Base-by-base conservation (phyloP, 2,888 invertebrate genomes). In the Allygus modestus region DNA sequence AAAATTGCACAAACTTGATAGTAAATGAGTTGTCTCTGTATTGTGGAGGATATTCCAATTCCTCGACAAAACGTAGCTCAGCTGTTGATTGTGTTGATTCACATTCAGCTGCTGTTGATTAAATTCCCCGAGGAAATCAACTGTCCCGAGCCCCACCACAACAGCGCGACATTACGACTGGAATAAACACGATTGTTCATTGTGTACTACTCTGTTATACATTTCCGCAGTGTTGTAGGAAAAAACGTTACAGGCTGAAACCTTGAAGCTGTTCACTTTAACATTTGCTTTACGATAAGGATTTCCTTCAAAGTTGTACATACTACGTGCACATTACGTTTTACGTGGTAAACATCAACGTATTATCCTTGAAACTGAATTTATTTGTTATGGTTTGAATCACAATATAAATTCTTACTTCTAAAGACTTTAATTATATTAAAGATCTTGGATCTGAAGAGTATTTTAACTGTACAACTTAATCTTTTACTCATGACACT, bases 41-140 rank as follows among this genome's bases (percentile, higher is more conserved):
- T 65, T 65, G 65, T 65, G 12, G 65, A 65, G 65, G 23, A 17
- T 65, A 17, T 65, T 65, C 65, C 65, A 65, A 65, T 65, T 58
- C 65, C 20, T 28, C 28, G 28, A 65, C 65, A 65, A 65, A 28
- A 28, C 65, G 23, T 20, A 23, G 58, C 58, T 31, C 65, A 65
- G 65, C 65, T 26, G 65, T 65, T 65, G 65, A 65, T 65, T 65
- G 28, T 28, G 65, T 65, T 65, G 65, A 65, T 65, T 65, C 65
- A 65, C 65, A 65, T 65, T 65, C 65, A 65, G 65, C 46, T 5
- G 65, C 12, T 65, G 65, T 65, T 65, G 65, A 65, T 65, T 65
- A 65, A 17, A 65, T 65, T 65, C 65, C 65, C 65, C 17, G 28
- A 65, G 65, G 65, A 65, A 65, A 65, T 65, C 65, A 28, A 28